These are phyloP conservation scores for Physeter macrocephalus DNA, from an alignment of 2,113 vertebrate genomes.

Conservation along the genomic window DNA sequence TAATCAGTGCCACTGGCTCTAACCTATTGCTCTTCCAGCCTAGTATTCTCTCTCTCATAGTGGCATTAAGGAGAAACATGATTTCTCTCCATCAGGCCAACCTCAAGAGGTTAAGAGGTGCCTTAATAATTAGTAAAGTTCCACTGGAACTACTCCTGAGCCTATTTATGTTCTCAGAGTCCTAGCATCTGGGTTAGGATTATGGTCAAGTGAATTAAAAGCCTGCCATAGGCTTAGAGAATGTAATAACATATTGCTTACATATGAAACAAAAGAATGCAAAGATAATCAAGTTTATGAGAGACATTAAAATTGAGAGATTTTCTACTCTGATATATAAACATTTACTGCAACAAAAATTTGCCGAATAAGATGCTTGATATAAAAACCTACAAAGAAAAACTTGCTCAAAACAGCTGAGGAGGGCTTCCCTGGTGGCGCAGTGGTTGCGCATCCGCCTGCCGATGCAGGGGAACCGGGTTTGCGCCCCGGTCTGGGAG, in stretches of 20 bases:
- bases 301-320: conserved; percentile 36
- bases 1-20: conserved; percentile 2
- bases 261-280: conserved; percentile 44
- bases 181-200: conserved; percentile 41
- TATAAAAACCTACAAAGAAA: conserved; percentile 26
- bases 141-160: conserved; percentile 52
- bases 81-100: conserved; percentile 30
- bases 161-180: conserved; percentile 53
- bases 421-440: no score
- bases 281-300: conserved; percentile 50
- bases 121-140: conserved; percentile 65
- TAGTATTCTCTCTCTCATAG: conserved; percentile 22
- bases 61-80: conserved; percentile 33
- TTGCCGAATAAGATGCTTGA: conserved; percentile 30
- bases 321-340: conserved; percentile 42
- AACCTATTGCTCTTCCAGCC: background rate
- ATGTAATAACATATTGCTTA: conserved; percentile 61
- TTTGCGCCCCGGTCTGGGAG: no score
- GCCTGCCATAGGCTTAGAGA: conserved; percentile 49
- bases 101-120: conserved; percentile 54
- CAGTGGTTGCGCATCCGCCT: no score
- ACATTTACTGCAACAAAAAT: conserved; percentile 12
- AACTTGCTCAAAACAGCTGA: conserved; percentile 19
- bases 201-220: conserved; percentile 60
- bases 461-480: no score